A percentile compares a stretch with the other conserved stretches of the same genome.
phyloP scores from a whole-genome alignment of 2,113 vertebrate species.

The Tichodroma muraria region DNA sequence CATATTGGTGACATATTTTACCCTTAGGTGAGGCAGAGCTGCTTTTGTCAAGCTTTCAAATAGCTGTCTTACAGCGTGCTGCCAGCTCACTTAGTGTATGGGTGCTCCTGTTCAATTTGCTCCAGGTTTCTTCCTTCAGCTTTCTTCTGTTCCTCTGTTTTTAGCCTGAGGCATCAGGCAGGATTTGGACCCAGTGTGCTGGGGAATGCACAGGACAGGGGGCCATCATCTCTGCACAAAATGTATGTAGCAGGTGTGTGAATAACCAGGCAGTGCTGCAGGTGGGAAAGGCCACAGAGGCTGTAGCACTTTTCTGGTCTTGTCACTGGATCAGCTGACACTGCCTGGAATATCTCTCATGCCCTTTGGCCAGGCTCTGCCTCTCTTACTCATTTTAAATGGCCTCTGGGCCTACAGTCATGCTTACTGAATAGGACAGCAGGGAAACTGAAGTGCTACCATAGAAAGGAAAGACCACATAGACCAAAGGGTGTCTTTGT shows the following conservation, averaged over 20 bases:
- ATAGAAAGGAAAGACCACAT: background rate
- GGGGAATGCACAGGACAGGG: background rate
- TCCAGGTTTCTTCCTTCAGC: background rate
- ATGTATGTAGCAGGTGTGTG: background rate
- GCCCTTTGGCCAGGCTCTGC: background rate
- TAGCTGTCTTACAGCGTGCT: background rate
- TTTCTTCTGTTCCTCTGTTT: background rate
- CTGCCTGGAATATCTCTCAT: background rate
- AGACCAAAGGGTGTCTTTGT: background rate
- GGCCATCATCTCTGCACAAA: background rate
- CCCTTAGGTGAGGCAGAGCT: background rate
- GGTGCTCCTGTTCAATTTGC: background rate
- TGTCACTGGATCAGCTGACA: background rate
- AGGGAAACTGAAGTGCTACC: background rate
- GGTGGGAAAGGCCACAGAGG: background rate
- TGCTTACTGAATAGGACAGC: background rate
- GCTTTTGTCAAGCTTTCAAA: background rate
- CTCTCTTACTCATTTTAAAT: background rate
- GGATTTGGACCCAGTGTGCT: background rate
- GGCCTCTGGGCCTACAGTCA: background rate
- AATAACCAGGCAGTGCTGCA: background rate
- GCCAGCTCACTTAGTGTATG: background rate
- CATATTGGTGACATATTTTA: background rate
- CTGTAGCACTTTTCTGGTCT: background rate
- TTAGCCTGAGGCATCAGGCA: background rate